These are phyloP conservation scores for Panagrolaimus sp. DNA, from an alignment of 1,140 invertebrate species.

Conservation along the genomic window DNA sequence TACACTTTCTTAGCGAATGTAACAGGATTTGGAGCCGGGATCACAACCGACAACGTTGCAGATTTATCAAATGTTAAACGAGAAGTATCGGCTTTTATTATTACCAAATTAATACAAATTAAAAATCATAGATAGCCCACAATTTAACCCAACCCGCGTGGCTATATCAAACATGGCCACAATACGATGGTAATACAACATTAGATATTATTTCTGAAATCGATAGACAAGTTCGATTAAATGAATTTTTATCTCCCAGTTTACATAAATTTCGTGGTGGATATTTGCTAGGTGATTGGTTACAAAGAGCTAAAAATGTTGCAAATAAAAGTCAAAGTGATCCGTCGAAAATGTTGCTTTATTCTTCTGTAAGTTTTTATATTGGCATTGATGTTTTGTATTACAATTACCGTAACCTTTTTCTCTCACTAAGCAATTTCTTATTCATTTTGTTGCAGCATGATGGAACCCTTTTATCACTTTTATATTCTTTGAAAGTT, in stretches of 20 bases:
- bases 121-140: neutral
- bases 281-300: neutral
- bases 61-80: neutral
- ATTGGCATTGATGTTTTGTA: no score
- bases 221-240: neutral
- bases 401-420: no score
- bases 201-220: slow-evolving; percentile 8
- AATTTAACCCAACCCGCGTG: slow-evolving; percentile 9
- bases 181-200: slow-evolving; percentile 4
- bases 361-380: slow-evolving; percentile 1
- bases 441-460: neutral
- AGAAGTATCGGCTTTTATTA: neutral
- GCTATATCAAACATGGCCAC: slow-evolving; percentile 12
- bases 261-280: neutral
- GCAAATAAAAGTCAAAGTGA: neutral
- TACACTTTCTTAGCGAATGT: neutral
- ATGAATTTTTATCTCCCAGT: neutral
- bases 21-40: neutral
- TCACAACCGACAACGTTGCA: neutral
- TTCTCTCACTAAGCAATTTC: no score
- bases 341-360: neutral
- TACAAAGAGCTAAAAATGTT: neutral
- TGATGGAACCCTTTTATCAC: neutral
- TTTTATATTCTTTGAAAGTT: neutral
- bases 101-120: no score